A percentile compares a stretch with the other conserved stretches of the same genome.
phyloP scores from a whole-genome alignment of 2,113 vertebrate genomes.

The Oncorhynchus tshawytscha region DNA sequence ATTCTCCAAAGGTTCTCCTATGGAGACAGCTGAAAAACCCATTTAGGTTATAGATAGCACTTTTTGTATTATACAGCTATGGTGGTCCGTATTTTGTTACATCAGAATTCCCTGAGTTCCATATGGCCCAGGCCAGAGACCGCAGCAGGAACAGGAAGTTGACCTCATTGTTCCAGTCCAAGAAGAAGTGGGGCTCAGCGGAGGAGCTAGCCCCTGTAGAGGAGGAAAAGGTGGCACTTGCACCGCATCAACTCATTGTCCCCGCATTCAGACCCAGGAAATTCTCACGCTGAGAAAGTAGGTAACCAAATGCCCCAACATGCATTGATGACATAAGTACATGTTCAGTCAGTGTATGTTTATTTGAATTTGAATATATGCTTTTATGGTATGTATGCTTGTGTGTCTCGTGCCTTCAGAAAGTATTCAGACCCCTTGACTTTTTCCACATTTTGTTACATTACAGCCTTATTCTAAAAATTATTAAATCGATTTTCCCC shows the following conservation, averaged over 20 bases:
- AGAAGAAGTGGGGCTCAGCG: conserved; percentile 69
- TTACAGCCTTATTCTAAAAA: no score
- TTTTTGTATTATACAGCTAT: neutral
- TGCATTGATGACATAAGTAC: neutral
- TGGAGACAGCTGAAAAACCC: no score
- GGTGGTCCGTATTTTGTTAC: neutral
- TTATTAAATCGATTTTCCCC: no score
- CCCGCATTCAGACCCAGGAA: conserved; percentile 57
- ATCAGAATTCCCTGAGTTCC: conserved; percentile 53
- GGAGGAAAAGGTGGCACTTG: conserved; percentile 46
- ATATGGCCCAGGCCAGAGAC: conserved; percentile 65
- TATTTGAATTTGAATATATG: neutral
- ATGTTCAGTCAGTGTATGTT: no score
- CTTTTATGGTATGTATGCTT: neutral
- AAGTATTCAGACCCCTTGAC: no score
- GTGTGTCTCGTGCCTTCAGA: no score
- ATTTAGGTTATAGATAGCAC: no score
- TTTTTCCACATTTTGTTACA: no score
- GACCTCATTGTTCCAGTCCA: conserved; percentile 70
- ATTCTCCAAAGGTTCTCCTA: no score
- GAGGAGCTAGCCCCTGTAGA: conserved; percentile 62
- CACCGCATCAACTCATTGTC: conserved; percentile 43
- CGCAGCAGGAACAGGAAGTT: conserved; percentile 73
- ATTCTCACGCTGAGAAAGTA: conserved; percentile 61
- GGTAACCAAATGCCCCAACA: no score